Base-by-base conservation (phyloP, 1,140 invertebrate genomes). In the Aphidius gifuensis region DNA sequence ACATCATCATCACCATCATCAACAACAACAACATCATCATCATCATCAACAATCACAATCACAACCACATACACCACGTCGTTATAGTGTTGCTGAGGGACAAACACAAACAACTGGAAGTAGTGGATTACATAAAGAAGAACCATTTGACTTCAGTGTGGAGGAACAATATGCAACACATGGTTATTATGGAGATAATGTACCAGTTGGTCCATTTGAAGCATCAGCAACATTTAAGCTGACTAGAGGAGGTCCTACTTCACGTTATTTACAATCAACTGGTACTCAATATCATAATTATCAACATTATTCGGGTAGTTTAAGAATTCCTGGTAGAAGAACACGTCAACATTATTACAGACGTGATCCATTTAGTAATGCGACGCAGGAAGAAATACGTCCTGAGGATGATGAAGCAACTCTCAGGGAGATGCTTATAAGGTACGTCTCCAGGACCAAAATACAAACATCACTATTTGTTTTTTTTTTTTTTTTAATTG, bases 351-450 rank as follows among this genome's bases (percentile, higher is more conserved):
- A 77, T 68, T 62, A 67, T 54, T 66, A 75, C 62, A 70, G 71
- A 68, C 75, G 76, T 64, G 76, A 76, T 64, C 72, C 73, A 66
- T 80, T 79, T 75, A 82, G 81, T 82, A 81, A 83, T 82, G 80
- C 82, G 76, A 82, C 81, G 80, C 78, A 82, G 74, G 82, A 83
- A 82, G 82, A 82, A 75, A 74, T 81, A 79, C 86, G 88, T 85
- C 16, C 16, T 3, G 87, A 88, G 80, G 89, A 91, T 81, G 89
- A 91, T 84, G 89, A 91, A 84, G 87, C 89, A 77, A 90, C 88
- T 85, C 88, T 91, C 82, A 89, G 88, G 85, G 88, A 91, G 86
- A 86, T 91, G 84, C 88, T 91, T 83, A 86, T 91, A 87, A 91
- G 90, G 90, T 91, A 90, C 81, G 84, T 45, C 43, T 32, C 23